A percentile compares a stretch with the other conserved stretches of the same genome.
These are phyloP conservation scores for Tipula lateralis DNA, from an alignment of 2,888 invertebrate genomes.

Conservation along the genomic window DNA sequence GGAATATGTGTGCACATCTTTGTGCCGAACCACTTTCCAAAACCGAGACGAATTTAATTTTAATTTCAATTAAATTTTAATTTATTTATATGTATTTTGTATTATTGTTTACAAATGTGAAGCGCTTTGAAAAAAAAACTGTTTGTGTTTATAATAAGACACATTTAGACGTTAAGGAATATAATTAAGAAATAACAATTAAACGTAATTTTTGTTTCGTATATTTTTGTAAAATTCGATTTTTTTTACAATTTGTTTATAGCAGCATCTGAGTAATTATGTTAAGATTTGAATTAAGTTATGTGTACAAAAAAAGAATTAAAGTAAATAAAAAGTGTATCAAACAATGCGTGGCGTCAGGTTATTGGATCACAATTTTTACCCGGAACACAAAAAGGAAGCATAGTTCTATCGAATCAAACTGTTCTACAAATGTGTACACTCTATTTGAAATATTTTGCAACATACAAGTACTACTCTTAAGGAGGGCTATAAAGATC, in stretches of 20 bases:
- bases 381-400: no score
- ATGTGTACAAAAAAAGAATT: background rate
- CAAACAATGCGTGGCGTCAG: no score
- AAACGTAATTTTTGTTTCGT: background rate
- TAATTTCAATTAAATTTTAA: background rate
- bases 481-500: no score
- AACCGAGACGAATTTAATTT: background rate
- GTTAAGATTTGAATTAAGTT: background rate
- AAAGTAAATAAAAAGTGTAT: background rate
- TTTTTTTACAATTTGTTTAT: background rate
- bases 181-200: background rate
- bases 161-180: background rate
- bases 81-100: constrained; percentile 13
- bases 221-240: constrained; percentile 5
- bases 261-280: background rate
- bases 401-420: no score
- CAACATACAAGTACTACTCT: no score
- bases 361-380: no score
- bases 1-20: constrained; percentile 71
- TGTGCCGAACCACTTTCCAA: constrained; percentile 55
- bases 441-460: no score
- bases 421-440: no score
- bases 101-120: background rate
- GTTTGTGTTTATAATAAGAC: background rate
- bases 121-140: background rate